Evolutionary conservation across 2,113 vertebrate species (phyloP).

Genomic region (Sisor rabdophorus): DNA sequence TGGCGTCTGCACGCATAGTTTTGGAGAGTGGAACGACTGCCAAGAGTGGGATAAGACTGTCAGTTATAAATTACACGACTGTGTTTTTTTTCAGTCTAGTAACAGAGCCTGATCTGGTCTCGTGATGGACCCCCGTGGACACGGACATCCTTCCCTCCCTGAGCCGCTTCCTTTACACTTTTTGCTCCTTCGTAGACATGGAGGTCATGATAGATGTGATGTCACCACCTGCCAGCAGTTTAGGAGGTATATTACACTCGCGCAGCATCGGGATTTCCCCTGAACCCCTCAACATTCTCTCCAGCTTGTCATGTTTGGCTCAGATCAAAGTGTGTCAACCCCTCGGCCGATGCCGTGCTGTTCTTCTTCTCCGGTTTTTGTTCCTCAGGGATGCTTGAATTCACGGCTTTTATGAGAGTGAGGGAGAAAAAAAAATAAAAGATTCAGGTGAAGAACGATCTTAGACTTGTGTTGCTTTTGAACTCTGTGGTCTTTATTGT

Average conservation of each 20-base stretch:
- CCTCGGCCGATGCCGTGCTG: conserved; percentile 15
- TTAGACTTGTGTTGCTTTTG: background rate
- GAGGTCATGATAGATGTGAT: conserved; percentile 54
- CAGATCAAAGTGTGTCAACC: conserved; percentile 37
- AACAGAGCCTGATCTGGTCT: conserved; percentile 11
- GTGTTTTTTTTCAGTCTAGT: conserved; percentile 25
- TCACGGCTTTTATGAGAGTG: conserved; percentile 6
- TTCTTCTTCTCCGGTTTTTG: conserved; percentile 8
- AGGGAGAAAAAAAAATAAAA: conserved; percentile 1
- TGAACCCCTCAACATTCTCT: conserved; percentile 14
- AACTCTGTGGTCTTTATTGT: conserved; percentile 31
- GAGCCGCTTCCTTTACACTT: conserved; percentile 39
- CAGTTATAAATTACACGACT: conserved; percentile 45
- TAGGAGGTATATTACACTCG: conserved; percentile 51
- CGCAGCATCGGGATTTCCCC: conserved; percentile 46
- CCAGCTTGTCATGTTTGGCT: conserved; percentile 9
- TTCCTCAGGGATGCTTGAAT: conserved; percentile 11
- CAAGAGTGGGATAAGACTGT: conserved; percentile 37
- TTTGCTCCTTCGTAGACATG: conserved; percentile 4
- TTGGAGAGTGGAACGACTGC: conserved; percentile 19
- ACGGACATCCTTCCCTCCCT: conserved; percentile 32
- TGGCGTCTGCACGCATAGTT: conserved; percentile 27
- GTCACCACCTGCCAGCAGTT: conserved; percentile 52
- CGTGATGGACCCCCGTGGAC: conserved; percentile 37
- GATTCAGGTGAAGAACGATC: background rate